phyloP scores from a whole-genome alignment of 2,113 vertebrate genomes.

The Leptobrachium ailaonicum region DNA sequence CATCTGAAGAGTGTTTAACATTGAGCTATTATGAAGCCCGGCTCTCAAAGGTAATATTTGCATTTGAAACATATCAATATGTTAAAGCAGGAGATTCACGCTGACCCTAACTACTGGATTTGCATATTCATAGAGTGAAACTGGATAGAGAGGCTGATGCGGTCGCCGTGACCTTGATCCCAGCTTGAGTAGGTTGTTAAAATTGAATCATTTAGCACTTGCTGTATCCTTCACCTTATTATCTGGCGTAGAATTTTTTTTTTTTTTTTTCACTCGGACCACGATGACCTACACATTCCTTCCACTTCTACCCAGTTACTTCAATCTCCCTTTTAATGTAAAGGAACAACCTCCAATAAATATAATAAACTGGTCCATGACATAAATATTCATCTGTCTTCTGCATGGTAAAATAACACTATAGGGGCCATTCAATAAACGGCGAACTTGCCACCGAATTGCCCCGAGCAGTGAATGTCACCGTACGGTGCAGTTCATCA shows the following conservation, averaged over 20 bases:
- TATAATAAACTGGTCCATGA: slow-evolving; percentile 7
- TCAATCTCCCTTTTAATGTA: slow-evolving; percentile 19
- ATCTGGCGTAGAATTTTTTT: slow-evolving; percentile 33
- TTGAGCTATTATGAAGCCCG: slow-evolving; percentile 17
- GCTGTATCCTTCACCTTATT: slow-evolving; percentile 42
- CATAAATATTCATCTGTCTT: slow-evolving; percentile 5
- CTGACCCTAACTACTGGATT: slow-evolving; percentile 41
- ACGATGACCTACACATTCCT: slow-evolving; percentile 43
- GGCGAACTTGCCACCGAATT: too few species aligned
- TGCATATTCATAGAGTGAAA: slow-evolving; percentile 29
- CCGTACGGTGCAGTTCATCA: too few species aligned
- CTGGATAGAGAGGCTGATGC: background rate
- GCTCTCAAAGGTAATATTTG: slow-evolving; percentile 15
- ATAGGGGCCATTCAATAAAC: too few species aligned
- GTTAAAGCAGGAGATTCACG: slow-evolving; percentile 20
- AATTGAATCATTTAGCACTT: slow-evolving; percentile 43
- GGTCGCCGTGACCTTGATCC: slow-evolving; percentile 37
- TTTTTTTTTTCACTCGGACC: slow-evolving; percentile 15
- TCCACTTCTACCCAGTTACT: slow-evolving; percentile 27
- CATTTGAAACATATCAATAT: slow-evolving; percentile 46
- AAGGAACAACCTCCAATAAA: slow-evolving; percentile 26
- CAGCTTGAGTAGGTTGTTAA: slow-evolving; percentile 35
- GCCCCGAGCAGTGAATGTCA: too few species aligned
- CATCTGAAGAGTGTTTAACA: slow-evolving; percentile 25
- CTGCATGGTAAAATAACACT: too few species aligned